Conservation (phyloP, 2,113 vertebrate species). For the Ptychochromis oligacanthus region DNA sequence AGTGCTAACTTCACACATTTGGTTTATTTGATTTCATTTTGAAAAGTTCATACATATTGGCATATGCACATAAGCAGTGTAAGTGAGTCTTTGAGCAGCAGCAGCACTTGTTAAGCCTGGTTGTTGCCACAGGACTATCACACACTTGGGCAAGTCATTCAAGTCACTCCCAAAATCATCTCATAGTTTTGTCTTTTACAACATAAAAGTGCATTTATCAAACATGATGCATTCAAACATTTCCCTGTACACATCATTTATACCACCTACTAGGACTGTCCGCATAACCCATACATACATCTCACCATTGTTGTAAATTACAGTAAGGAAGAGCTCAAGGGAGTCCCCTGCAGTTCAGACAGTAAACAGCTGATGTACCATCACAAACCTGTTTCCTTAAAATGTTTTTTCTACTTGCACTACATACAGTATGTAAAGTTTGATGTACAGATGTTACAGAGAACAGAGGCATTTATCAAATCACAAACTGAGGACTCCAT, state of each 20-base stretch:
- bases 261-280: slow-evolving; percentile 16
- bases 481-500: slow-evolving; percentile 34
- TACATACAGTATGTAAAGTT: slow-evolving; percentile 16
- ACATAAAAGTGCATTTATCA: slow-evolving; percentile 56
- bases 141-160: slow-evolving; percentile 40
- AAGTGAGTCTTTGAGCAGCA: slow-evolving; percentile 56
- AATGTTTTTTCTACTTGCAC: slow-evolving; percentile 36
- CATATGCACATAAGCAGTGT: slow-evolving; percentile 70
- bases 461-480: slow-evolving; percentile 49
- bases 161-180: slow-evolving; percentile 20
- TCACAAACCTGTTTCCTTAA: slow-evolving; percentile 50
- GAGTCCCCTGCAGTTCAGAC: slow-evolving; percentile 51
- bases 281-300: slow-evolving; percentile 41
- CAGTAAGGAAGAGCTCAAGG: slow-evolving; percentile 32
- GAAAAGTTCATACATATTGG: slow-evolving; percentile 68
- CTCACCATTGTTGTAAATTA: slow-evolving; percentile 27
- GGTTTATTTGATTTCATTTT: slow-evolving; percentile 76
- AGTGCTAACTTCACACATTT: slow-evolving; percentile 63
- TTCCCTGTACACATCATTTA: slow-evolving; percentile 15
- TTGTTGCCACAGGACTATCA: slow-evolving; percentile 31
- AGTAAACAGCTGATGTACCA: slow-evolving; percentile 35
- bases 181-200: slow-evolving; percentile 19
- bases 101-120: slow-evolving; percentile 35
- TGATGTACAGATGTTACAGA: slow-evolving; percentile 42
- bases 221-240: slow-evolving; percentile 41